These are phyloP conservation scores for Trachemys scripta DNA, from an alignment of 2,113 vertebrate species.

Conservation along the genomic window DNA sequence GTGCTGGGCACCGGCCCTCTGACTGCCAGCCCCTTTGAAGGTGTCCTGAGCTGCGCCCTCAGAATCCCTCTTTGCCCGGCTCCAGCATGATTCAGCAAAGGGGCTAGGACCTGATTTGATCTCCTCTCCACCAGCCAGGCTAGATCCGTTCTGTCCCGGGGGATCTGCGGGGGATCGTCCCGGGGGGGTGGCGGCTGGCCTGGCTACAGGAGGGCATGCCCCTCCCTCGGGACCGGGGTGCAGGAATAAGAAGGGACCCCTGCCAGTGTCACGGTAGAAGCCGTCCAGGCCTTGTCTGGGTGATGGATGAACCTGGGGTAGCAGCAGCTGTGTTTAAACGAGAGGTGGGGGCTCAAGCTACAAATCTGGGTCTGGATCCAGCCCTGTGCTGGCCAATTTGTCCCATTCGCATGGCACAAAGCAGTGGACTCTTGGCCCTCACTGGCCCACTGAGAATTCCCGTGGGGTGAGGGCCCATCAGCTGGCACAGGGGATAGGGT, in stretches of 20 bases:
- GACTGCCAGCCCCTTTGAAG: neutral
- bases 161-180: neutral
- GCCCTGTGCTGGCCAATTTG: neutral
- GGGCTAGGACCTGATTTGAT: too few relatives aligned
- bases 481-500: neutral
- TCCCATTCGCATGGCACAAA: neutral
- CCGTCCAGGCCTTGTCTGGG: neutral
- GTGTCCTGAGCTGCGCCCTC: neutral
- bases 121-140: neutral
- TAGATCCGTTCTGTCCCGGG: neutral
- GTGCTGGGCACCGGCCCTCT: neutral
- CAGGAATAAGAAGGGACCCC: neutral
- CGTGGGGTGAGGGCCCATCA: neutral
- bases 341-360: neutral
- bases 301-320: neutral
- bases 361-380: neutral
- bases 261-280: neutral
- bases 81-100: neutral
- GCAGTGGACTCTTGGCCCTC: neutral
- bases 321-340: neutral
- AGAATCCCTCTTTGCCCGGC: neutral
- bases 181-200: neutral
- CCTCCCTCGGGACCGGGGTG: neutral
- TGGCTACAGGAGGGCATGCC: neutral
- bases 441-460: neutral